Base-by-base conservation (phyloP, 2,888 invertebrate genomes). In the Cetonia aurata region DNA sequence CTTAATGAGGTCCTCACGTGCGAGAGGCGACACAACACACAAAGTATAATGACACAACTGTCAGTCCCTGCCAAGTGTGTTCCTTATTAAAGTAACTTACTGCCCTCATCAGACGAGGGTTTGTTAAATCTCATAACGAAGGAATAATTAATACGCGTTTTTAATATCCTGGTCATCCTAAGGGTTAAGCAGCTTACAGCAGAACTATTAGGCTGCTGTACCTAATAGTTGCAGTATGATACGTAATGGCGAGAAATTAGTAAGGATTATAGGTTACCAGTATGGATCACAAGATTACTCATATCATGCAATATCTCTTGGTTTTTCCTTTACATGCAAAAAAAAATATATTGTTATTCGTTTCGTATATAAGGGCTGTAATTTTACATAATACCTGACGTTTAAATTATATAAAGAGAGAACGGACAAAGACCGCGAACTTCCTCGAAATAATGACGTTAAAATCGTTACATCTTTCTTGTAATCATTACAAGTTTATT, bases 401-500 rank as follows among this genome's bases (percentile, higher is more conserved):
- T 37, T 37, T 37, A 37, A 37, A 37, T 37, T 37, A 37, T 37
- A 37, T 17, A 52, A 17, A 19, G 19, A 50, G 50, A 6, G 33
- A 10, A 37, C 3, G n/a, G 13, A 33, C 6, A 17, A 50, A 59
- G n/a, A 59, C 10, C 46, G 15, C 13, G 50, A 62, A 37, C 37
- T 62, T 48, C 15, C 50, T 50, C 12, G 12, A 13, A 65, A 67
- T 69, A 74, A 74, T 71, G 71, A 74, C 71, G 66, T 70, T 60
- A 67, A 60, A 74, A 77, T 80, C 80, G 79, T 80, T 80, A 80
- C 79, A 79, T 79, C 78, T 78, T 76, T 79, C 78, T 79, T 80
- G 79, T 79, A 80, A 78, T 78, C 77, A 79, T 79, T 79, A 78
- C 79, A 78, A 79, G 78, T 78, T 80, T 78, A 78, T 78, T 78